Evolutionary conservation across 2,888 invertebrate genomes (phyloP), one percentile per base, ranked within the genome.

Genomic region (Ectemnius lituratus): DNA sequence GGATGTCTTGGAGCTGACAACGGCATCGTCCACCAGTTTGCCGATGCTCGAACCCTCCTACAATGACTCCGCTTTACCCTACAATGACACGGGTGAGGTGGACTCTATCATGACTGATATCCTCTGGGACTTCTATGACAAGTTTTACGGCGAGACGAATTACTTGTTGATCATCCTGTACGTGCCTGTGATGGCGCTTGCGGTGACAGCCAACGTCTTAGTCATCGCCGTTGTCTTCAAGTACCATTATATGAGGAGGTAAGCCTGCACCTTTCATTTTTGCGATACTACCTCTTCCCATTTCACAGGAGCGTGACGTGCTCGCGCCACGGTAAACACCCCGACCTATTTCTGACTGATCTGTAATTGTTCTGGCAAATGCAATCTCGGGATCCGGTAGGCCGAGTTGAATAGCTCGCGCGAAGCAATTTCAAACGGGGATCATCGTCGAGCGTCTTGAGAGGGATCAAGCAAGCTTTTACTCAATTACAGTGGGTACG

Each of bases 161-260:
- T 87, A 88, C 64, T 18, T 94, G 14, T 90, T 95, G 52, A 94
- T 95, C 69, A 92, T 92, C 0, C 90, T 94, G 20, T 95, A 95
- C 81, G 92, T 94, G 69, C 94, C 94, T 0, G 92, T 94, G 3
- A 94, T 94, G 73, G 82, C 94, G 16, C 84, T 94, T 61, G 94
- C 95, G 0, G 88, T 94, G 20, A 89, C 93, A 6, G 93, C 94
- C 2, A 95, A 95, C 84, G 91, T 93, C n/a, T 90, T 95, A 11
- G 93, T 95, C 1, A 94, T 95, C 67, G 91, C 94, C 2, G 94
- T 95, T 0, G 94, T 95, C 64, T 92, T 94, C 74, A 94, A 94
- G 84, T 94, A 94, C 85, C 93, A 94, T 78, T 94, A 94, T 82
- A 94, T 94, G 85, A 92, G 94, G 85, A 95, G 93, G 95, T 94